Percentiles rank a stretch among this genome's conserved stretches.
phyloP scores from a whole-genome alignment of 2,888 invertebrate genomes.

The Diloba caeruleocephala region DNA sequence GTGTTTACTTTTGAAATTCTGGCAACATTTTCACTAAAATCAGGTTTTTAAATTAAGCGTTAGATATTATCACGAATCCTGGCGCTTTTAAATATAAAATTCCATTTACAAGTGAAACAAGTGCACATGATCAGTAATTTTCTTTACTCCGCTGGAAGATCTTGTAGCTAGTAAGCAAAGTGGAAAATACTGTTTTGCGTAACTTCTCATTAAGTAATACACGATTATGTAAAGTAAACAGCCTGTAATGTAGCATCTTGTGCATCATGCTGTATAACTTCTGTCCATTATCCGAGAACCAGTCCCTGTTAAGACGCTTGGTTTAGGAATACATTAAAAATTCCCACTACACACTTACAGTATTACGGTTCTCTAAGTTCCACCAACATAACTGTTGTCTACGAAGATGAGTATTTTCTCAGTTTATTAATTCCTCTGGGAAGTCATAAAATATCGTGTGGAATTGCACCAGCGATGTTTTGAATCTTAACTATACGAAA shows the following conservation, averaged over 20 bases:
- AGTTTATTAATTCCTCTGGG: conserved; percentile 26
- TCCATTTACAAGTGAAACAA: conserved; percentile 19
- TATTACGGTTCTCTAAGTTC: conserved; percentile 33
- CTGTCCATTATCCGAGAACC: conserved; percentile 53
- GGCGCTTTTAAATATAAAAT: conserved; percentile 5
- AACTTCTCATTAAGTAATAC: conserved; percentile 64
- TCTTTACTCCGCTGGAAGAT: conserved; percentile 49
- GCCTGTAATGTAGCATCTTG: conserved; percentile 56
- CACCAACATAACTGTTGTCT: conserved; percentile 24
- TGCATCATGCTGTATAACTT: conserved; percentile 54
- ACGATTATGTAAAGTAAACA: conserved; percentile 66
- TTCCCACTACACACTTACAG: conserved; percentile 34
- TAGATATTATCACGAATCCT: conserved; percentile 9
- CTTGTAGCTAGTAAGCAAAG: conserved; percentile 37
- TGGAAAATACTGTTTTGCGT: conserved; percentile 60
- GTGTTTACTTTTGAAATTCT: conserved; percentile 4
- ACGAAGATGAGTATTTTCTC: conserved; percentile 23
- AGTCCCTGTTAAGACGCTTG: conserved; percentile 41
- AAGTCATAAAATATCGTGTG: conserved; percentile 31
- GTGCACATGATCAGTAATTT: conserved; percentile 36
- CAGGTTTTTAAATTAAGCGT: conserved; percentile 15
- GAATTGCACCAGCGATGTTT: conserved; percentile 50
- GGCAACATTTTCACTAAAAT: conserved; percentile 6
- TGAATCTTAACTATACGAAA: conserved; percentile 51
- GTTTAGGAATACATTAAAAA: conserved; percentile 49